A percentile compares a stretch with the other conserved stretches of the same genome.
Evolutionary conservation across 2,888 invertebrate species (phyloP).

Genomic region (Watsonalla cultraria): DNA sequence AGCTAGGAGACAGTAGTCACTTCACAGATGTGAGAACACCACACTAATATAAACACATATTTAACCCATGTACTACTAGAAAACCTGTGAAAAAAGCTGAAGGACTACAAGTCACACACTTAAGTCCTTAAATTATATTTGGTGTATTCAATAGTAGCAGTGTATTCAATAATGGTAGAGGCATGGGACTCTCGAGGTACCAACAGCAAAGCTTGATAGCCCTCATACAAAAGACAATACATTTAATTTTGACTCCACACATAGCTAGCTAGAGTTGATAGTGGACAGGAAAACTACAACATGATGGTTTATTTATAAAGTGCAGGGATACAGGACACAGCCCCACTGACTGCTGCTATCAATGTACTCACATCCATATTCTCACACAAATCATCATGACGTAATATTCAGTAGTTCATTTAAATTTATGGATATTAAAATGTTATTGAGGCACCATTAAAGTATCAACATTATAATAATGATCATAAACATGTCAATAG

Average conservation of each 20-base stretch:
- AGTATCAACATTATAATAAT: background rate
- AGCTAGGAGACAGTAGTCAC: slow-evolving; percentile 4
- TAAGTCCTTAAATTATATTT: background rate
- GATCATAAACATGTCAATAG: background rate
- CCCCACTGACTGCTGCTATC: background rate
- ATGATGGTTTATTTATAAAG: background rate
- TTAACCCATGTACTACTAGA: slow-evolving; percentile 32
- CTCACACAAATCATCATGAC: background rate
- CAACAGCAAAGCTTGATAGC: too few species aligned
- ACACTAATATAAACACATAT: slow-evolving; percentile 17
- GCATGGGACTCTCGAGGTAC: too few species aligned
- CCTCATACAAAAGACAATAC: background rate
- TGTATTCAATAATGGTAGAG: too few species aligned
- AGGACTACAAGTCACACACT: slow-evolving; percentile 28
- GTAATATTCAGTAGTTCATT: background rate
- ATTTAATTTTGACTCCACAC: background rate
- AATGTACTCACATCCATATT: background rate
- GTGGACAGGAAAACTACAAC: background rate
- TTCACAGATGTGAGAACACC: slow-evolving; percentile 7
- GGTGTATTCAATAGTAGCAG: too few species aligned
- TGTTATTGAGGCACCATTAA: background rate
- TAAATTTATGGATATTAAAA: background rate
- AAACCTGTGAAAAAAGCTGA: slow-evolving; percentile 32
- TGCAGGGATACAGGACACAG: background rate
- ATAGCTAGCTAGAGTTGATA: background rate